Evolutionary conservation across 1,140 invertebrate genomes (phyloP), one percentile per base, ranked within the genome.

Genomic region (Bombus waltoni): DNA sequence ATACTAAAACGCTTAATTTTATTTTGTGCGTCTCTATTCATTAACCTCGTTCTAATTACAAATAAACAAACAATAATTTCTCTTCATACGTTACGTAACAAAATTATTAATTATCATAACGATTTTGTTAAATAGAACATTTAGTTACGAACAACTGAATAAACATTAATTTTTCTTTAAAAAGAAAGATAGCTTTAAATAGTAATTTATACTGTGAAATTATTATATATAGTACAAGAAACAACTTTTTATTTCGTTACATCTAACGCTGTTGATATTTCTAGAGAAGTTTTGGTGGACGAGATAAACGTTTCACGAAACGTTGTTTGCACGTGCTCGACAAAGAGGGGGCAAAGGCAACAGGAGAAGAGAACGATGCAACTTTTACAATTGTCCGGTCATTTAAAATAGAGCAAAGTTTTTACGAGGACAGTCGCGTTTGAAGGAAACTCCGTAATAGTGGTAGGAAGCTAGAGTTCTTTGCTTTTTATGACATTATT

Each of bases 401-500:
- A 85, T 94, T 89, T 93, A 93, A 94, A 94, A 75, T 93, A 83
- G 92, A 93, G 92, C 92, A 94, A 62, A 90, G 68, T 81, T 90
- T 91, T 91, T 91, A 91, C 83, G 72, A 87, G 72, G 32, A 83
- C 53, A 71, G 74, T 73, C 74, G 32, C 35, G 53, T 25, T 62
- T 72, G 57, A 70, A 59, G 81, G 53, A 84, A 68, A 68, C 53
- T 10, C 13, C 15, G 68, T 42, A 81, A 85, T 57, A 28, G 70
- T 15, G 83, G 70, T 68, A 35, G 62, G 71, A 40, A 65, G 44
- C 0, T 44, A 35, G 75, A 79, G 71, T 87, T 81, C 82, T 71
- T 85, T 71, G 57, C 72, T 85, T 85, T 87, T 87, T 87, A 85
- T 80, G 86, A 18, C 47, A 59, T 85, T 85, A 85, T 81, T 81